Evolutionary conservation across 2,888 invertebrate species (phyloP), one percentile per base, ranked within the genome.

Genomic region (Platycheirus rosarum): DNA sequence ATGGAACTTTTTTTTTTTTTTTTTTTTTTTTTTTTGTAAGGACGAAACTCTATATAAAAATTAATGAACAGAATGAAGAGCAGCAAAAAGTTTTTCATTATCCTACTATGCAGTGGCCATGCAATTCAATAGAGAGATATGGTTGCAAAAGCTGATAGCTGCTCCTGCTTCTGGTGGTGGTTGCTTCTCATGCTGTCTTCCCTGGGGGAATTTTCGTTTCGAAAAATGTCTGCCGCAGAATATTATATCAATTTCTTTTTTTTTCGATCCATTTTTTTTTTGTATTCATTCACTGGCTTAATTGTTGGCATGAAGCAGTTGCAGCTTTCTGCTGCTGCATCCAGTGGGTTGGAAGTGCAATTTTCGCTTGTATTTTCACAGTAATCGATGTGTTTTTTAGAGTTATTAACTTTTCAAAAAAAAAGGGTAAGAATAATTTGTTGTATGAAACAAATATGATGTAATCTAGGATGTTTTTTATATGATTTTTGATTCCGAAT

Each of bases 41-140:
- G 70, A 62, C 32, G 32, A 55, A 55, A 44, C 23, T 66, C 42
- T 74, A 35, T 62, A 75, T 65, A 26, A 62, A 73, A 62, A 62
- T 68, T 42, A 73, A 78, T 73, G 44, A 73, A 66, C 55, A 68
- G 37, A 68, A 57, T 57, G 23, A 57, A 55, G 68, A 75, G 68
- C 44, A 26, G 65, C 51, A 70, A 37, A 70, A 76, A 70, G 51
- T 82, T 82, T 77, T 77, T 77, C 82, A 82, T 77, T 82, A 77
- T 68, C 60, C 55, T 65, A 48, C 66, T 77, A 62, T 77, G 82
- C 66, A 49, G 66, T 68, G 55, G 77, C 62, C 14, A 40, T 74
- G 66, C 60, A 32, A 63, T 74, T 69, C 63, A 66, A 71, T 70
- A 16, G 70, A 53, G 55, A 69, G 57, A 60, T 40, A 29, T 51